Evolutionary conservation across 2,888 invertebrate genomes (phyloP).

Genomic region (Himalopsyche tibetana): DNA sequence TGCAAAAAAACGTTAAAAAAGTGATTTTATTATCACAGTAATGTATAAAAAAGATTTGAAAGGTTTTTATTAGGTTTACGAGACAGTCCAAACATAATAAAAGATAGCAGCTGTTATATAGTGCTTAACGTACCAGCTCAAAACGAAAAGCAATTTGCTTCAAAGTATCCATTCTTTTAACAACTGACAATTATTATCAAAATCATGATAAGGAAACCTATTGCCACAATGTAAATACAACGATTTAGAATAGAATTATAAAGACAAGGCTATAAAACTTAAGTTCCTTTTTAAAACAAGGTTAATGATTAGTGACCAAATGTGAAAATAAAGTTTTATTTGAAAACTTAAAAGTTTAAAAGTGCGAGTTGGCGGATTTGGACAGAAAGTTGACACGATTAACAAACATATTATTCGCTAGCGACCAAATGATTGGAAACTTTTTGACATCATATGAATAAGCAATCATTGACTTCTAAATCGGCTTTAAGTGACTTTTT

Average conservation of each 20-base stretch:
- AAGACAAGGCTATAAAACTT: not conserved
- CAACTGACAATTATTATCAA: slow-evolving; percentile 27
- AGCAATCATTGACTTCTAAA: too few relatives aligned
- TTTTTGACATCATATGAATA: too few relatives aligned
- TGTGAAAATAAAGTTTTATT: not conserved
- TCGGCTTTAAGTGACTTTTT: too few relatives aligned
- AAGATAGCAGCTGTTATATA: slow-evolving; percentile 15
- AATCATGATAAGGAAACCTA: not conserved
- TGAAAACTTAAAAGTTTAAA: not conserved
- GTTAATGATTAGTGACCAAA: slow-evolving; percentile 24
- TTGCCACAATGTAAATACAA: slow-evolving; percentile 9
- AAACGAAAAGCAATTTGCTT: slow-evolving; percentile 9
- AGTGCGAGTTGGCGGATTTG: too few relatives aligned
- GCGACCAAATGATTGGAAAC: too few relatives aligned
- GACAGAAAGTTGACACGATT: too few relatives aligned
- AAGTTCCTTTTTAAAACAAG: not conserved
- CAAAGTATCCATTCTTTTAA: slow-evolving; percentile 28
- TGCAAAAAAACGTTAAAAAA: too few relatives aligned
- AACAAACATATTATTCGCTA: too few relatives aligned
- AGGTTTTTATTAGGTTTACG: not conserved
- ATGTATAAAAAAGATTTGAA: not conserved
- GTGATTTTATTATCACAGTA: too few relatives aligned
- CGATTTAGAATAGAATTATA: not conserved
- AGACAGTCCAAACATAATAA: not conserved
- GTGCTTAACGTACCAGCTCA: not conserved